Evolutionary conservation across 2,888 invertebrate species (phyloP), one percentile per base, ranked within the genome.

Genomic region (Isotomurus palustris): DNA sequence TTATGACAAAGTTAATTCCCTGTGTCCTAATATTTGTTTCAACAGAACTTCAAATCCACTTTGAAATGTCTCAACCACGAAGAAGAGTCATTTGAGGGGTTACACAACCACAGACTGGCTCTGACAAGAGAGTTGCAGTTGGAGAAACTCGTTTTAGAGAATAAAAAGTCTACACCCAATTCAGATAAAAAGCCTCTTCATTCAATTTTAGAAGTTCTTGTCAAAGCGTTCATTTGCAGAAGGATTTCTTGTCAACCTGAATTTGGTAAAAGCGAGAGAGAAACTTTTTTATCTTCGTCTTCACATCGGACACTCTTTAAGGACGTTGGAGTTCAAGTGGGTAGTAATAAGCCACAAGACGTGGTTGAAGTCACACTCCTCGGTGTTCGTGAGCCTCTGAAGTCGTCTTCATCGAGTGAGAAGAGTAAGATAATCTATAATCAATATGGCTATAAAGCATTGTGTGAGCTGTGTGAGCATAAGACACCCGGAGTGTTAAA

Each of bases 131-230:
- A 27, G 3, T 35, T 49, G 3, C 8, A 28, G 14, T 49, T 49
- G 22, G 48, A 49, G 29, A 3, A 17, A 8, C 48, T 32, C 3
- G 17, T 49, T 3, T n/a, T 19, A 5, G 29, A 49, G 21, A 49
- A 49, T n/a, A 49, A 49, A 29, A 8, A 12, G 28, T 27, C 25
- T n/a, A 5, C 27, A 8, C 12, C 25, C 17, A 38, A 38, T 8
- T 8, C 5, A 5, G 19, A 38, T 5, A 38, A 28, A 10, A 27
- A 5, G n/a, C 27, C 47, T 28, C 28, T 49, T 3, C 14, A 35
- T 10, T 49, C 32, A 12, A 49, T 49, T 5, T 35, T 49, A 2
- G 48, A 49, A 32, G 29, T 49, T 4, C 17, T 49, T 21, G 48
- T 49, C 17, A 49, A 49, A 25, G 29, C 48, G 2, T 49, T 32